These are phyloP conservation scores for Conger conger DNA, from an alignment of 2,113 vertebrate genomes.

Conservation along the genomic window DNA sequence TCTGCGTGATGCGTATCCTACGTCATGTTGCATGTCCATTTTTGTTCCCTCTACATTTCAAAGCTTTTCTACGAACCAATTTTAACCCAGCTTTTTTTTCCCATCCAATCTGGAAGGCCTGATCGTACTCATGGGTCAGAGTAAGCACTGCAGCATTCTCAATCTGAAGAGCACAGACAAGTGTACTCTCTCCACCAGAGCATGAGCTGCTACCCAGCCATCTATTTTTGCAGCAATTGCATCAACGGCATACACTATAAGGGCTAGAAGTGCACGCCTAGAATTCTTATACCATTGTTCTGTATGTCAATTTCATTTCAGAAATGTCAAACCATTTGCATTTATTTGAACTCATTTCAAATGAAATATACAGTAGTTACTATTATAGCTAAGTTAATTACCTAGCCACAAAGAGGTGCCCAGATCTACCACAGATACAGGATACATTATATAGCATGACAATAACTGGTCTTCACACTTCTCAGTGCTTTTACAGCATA, in stretches of 20 bases:
- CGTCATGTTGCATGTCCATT: neutral
- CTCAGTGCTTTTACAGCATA: neutral
- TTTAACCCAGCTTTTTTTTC: neutral
- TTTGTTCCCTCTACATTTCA: neutral
- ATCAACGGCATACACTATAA: no score
- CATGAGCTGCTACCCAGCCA: neutral
- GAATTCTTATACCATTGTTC: neutral
- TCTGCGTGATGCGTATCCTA: neutral
- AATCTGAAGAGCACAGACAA: neutral
- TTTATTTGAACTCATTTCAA: no score
- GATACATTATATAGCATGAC: neutral
- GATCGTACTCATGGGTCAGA: neutral
- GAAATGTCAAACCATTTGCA: no score
- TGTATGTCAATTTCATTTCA: neutral
- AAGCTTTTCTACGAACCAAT: neutral
- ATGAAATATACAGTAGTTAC: no score
- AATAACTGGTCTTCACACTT: neutral
- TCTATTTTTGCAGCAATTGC: neutral
- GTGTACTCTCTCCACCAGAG: neutral
- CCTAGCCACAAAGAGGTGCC: no score
- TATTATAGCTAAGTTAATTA: no score
- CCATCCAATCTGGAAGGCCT: neutral
- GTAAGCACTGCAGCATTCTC: neutral
- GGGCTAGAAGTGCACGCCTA: no score
- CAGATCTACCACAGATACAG: neutral